These are phyloP conservation scores for Pandemis cinnamomeana DNA, from an alignment of 2,888 invertebrate species.

Conservation along the genomic window DNA sequence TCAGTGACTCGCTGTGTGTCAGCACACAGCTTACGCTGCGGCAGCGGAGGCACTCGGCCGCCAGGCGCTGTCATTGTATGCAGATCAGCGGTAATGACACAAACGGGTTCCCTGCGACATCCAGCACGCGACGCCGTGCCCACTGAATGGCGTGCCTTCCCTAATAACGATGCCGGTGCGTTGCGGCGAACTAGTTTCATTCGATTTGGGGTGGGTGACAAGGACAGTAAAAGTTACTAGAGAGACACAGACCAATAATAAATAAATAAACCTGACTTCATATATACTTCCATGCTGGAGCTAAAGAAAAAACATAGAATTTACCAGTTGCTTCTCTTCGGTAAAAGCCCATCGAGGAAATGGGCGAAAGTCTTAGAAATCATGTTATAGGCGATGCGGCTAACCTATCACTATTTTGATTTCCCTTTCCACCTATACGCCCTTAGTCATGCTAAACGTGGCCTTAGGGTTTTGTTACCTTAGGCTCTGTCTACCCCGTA, in stretches of 20 bases:
- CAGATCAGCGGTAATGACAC: slow-evolving; percentile 46
- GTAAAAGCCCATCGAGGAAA: too few species aligned
- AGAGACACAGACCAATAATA: not conserved
- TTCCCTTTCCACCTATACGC: too few species aligned
- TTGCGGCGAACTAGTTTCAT: slow-evolving; percentile 9
- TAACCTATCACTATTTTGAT: too few species aligned
- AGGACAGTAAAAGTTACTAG: slow-evolving; percentile 5
- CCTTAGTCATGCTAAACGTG: too few species aligned
- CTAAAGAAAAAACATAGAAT: too few species aligned
- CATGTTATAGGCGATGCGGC: too few species aligned
- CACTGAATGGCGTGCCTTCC: slow-evolving; percentile 19
- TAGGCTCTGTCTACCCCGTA: too few species aligned
- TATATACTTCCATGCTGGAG: too few species aligned
- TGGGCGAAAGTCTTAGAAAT: too few species aligned
- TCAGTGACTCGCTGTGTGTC: not conserved
- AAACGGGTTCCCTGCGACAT: slow-evolving; percentile 22
- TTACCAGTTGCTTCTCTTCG: too few species aligned
- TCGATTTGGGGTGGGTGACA: slow-evolving; percentile 5
- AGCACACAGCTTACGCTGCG: slow-evolving; percentile 5
- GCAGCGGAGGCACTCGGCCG: not conserved
- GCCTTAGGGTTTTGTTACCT: too few species aligned
- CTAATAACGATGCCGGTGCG: slow-evolving; percentile 12
- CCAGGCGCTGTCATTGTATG: slow-evolving; percentile 51
- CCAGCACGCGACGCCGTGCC: slow-evolving; percentile 11
- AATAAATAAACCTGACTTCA: too few species aligned